phyloP scores from a whole-genome alignment of 2,797 vertebrate species.

The Danionella dracula region DNA sequence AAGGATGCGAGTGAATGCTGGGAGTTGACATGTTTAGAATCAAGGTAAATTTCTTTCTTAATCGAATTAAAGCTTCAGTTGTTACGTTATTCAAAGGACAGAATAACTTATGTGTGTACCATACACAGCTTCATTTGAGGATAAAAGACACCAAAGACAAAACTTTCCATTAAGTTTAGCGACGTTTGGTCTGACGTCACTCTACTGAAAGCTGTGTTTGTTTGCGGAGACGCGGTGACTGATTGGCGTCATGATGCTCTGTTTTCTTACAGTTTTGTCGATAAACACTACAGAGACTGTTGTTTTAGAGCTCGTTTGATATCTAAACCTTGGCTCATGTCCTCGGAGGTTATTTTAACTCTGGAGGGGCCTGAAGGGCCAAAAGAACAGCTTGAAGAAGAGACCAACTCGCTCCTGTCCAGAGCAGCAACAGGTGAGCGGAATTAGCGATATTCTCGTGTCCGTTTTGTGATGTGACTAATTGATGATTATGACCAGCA shows the following conservation, averaged over 20 bases:
- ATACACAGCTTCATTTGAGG: background rate
- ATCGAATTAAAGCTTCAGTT: no score
- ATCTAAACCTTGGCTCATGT: slow-evolving; percentile 80
- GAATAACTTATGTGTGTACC: no score
- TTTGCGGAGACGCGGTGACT: background rate
- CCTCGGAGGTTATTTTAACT: slow-evolving; percentile 77
- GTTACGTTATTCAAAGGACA: no score
- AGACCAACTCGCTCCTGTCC: slow-evolving; percentile 57
- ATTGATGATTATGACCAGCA: no score
- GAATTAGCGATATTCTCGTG: no score
- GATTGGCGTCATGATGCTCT: background rate
- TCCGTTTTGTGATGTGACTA: no score
- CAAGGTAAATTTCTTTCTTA: slow-evolving; percentile 57
- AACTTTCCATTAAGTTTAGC: slow-evolving; percentile 63
- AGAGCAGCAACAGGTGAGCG: slow-evolving; percentile 61
- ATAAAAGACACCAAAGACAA: slow-evolving; percentile 30
- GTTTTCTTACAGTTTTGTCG: slow-evolving; percentile 50
- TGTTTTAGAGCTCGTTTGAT: slow-evolving; percentile 47
- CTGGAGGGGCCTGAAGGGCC: slow-evolving; percentile 81
- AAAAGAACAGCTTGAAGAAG: slow-evolving; percentile 64
- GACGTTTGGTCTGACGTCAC: slow-evolving; percentile 59
- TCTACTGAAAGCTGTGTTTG: background rate
- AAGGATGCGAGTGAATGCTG: slow-evolving; percentile 55
- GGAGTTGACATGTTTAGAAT: slow-evolving; percentile 72
- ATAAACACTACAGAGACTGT: slow-evolving; percentile 48